These are phyloP conservation scores for Bradysia coprophila DNA, from an alignment of 1,140 invertebrate genomes.

Conservation along the genomic window DNA sequence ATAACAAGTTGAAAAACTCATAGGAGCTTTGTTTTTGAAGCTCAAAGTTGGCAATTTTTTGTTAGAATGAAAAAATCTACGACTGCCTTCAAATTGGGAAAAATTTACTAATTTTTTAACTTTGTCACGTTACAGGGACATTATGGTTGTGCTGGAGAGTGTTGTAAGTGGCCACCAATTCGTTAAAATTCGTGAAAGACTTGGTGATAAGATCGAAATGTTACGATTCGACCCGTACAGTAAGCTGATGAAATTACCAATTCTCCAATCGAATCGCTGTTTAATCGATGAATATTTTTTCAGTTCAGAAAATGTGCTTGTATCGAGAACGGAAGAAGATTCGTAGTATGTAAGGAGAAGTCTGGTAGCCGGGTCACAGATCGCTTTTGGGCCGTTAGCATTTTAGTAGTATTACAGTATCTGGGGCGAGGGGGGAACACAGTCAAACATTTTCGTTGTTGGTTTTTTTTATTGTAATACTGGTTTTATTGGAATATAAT, in stretches of 20 bases:
- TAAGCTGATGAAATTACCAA: constrained; percentile 30
- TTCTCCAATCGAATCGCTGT: not conserved
- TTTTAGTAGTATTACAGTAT: not conserved
- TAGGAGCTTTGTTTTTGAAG: too few relatives aligned
- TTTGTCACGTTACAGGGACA: constrained; percentile 38
- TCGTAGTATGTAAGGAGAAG: constrained; percentile 28
- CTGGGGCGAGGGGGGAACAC: too few relatives aligned
- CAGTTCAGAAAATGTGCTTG: constrained; percentile 37
- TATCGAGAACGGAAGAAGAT: constrained; percentile 48
- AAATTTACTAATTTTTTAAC: too few relatives aligned
- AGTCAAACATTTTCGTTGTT: too few relatives aligned
- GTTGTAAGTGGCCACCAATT: constrained; percentile 52
- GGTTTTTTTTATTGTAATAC: too few relatives aligned
- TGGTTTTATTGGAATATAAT: too few relatives aligned
- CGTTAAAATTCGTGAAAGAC: constrained; percentile 40
- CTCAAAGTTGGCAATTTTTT: too few relatives aligned
- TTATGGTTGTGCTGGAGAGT: constrained; percentile 63
- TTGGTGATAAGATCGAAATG: constrained; percentile 59
- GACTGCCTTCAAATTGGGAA: too few relatives aligned
- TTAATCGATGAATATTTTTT: constrained; percentile 16
- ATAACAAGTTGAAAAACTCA: too few relatives aligned
- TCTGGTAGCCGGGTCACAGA: too few relatives aligned
- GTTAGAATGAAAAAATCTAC: too few relatives aligned
- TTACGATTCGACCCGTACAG: constrained; percentile 57
- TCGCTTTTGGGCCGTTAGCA: not conserved